Percentiles rank a stretch among this genome's conserved stretches.
phyloP scores from a whole-genome alignment of 2,113 vertebrate genomes.

The Cettia cetti region DNA sequence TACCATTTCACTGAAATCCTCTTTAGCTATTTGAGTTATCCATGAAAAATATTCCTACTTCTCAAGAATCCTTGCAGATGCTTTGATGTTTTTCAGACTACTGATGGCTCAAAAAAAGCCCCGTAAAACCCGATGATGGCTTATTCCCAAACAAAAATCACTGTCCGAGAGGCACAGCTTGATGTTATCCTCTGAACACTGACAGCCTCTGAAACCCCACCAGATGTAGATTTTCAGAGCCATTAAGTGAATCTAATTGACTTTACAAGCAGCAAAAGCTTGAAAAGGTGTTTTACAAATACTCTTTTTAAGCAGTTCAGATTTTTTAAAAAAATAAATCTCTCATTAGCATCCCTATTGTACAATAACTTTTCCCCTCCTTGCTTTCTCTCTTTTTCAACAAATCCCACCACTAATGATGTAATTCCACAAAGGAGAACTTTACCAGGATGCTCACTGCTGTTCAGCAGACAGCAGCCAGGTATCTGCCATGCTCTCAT shows the following conservation, averaged over 20 bases:
- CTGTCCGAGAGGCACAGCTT: neutral
- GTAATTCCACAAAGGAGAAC: neutral
- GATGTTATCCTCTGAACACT: neutral
- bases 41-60: neutral
- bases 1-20: neutral
- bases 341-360: neutral
- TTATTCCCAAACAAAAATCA: neutral
- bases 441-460: neutral
- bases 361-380: neutral
- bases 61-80: neutral
- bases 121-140: neutral
- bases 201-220: constrained; percentile 3
- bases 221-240: neutral
- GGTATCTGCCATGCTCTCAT: neutral
- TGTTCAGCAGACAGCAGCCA: neutral
- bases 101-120: neutral
- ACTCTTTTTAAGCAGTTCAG: neutral
- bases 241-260: constrained; percentile 14
- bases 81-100: constrained; percentile 35
- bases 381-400: neutral
- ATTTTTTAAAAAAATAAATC: neutral
- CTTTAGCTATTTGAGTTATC: neutral
- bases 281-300: constrained; percentile 23
- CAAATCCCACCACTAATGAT: neutral
- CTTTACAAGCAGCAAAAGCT: neutral